A percentile compares a stretch with the other conserved stretches of the same genome.
Evolutionary conservation across 2,113 vertebrate genomes (phyloP).

Genomic region (Helogale parvula): DNA sequence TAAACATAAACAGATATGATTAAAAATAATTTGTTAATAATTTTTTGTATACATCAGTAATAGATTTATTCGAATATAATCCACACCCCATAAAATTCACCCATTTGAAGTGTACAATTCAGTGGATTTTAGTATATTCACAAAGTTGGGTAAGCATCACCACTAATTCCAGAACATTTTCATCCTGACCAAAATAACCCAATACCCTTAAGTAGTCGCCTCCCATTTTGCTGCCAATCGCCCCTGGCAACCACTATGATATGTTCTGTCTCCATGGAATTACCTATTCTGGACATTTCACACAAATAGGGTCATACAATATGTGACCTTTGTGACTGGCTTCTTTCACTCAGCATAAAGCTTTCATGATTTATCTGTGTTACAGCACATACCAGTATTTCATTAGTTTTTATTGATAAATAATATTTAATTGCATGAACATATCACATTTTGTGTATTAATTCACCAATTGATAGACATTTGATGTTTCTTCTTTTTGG

Average conservation of each 20-base stretch:
- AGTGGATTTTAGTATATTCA: neutral
- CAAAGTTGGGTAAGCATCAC: neutral
- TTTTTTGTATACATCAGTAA: neutral
- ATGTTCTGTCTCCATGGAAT: neutral
- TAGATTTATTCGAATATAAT: neutral
- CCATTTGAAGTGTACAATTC: neutral
- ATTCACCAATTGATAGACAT: neutral
- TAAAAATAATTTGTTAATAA: neutral
- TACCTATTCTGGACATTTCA: neutral
- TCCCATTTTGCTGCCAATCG: neutral
- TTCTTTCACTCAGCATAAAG: neutral
- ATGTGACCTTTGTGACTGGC: neutral
- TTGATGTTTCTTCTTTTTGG: neutral
- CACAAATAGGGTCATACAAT: neutral
- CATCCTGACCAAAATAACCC: neutral
- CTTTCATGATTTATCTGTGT: neutral
- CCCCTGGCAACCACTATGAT: neutral
- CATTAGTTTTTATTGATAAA: neutral
- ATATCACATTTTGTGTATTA: neutral
- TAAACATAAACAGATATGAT: too few species aligned
- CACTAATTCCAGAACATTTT: neutral
- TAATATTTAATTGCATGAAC: neutral
- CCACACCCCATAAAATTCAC: neutral
- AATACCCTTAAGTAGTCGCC: neutral
- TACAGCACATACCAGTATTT: neutral